Base-by-base conservation (phyloP, 2,113 vertebrate species). In the Cygnus buccinator region DNA sequence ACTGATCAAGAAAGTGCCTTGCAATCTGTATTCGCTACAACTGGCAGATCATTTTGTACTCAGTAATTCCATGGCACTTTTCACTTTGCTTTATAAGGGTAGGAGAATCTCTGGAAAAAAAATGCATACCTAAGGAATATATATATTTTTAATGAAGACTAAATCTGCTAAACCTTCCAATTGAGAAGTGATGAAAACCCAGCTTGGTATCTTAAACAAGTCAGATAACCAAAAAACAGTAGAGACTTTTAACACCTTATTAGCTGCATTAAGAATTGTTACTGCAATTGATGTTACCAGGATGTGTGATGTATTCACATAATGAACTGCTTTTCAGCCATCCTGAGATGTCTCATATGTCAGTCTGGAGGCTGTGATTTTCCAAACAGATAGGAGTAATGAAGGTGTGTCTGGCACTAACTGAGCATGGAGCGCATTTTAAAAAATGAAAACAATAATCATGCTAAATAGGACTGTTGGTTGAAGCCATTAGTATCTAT, bases 371-470 rank as follows among this genome's bases (percentile, higher is more conserved):
- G 89, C 93, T 92, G 90, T 0, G 95, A 97, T 96, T 94, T 81
- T 95, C 90, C 92, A 82, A 92, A 93, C 77, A 94, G 97, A 95
- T 97, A 97, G 94, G 95, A 95, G 93, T 96, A 96, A 97, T 96
- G 96, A 97, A 97, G 95, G 95, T 94, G 95, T 91, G 92, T 90
- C 95, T 93, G 48, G 92, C 93, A 97, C 96, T 97, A 96, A 96
- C 92, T 91, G 94, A 95, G 96, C 95, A 96, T 95, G 90, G 96
- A 93, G 78, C 93, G 85, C 96, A 94, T 96, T 96, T 97, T 97
- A 95, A 96, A 97, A 96, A 97, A 97, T 92, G 94, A 97, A 96
- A 93, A 96, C 95, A 96, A 93, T 97, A 96, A 96, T 97, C 93
- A 97, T 94, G 96, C 95, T 97, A 97, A 97, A 95, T 96, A 96